phyloP scores from a whole-genome alignment of 1,140 invertebrate genomes.

The Drosophila burlai region DNA sequence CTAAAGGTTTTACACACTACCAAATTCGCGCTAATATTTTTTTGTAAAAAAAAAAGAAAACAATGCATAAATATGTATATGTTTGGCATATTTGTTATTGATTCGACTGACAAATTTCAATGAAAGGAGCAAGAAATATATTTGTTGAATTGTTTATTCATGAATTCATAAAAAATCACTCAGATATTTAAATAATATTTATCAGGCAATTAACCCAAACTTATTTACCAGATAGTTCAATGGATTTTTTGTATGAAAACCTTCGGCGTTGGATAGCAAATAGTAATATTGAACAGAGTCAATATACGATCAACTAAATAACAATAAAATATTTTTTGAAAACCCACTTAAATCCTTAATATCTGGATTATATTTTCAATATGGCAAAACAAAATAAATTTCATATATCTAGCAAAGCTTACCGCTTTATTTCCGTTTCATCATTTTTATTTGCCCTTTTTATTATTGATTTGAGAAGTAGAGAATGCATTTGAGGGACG shows the following conservation, averaged over 20 bases:
- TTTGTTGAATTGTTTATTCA: neutral
- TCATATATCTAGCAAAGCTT: neutral
- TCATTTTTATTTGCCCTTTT: slow-evolving; percentile 10
- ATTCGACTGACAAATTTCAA: neutral
- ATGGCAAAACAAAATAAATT: neutral
- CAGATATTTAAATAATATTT: neutral
- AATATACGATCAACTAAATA: neutral
- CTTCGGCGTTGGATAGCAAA: neutral
- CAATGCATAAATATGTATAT: neutral
- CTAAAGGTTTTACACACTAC: neutral
- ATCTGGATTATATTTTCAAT: neutral
- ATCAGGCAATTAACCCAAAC: neutral
- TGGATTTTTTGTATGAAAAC: neutral
- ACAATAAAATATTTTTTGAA: neutral
- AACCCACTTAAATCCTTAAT: neutral
- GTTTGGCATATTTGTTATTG: neutral
- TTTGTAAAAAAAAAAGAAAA: neutral
- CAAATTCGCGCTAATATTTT: neutral
- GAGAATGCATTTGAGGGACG: neutral
- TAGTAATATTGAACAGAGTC: neutral
- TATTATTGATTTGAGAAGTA: slow-evolving; percentile 12
- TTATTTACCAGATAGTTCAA: neutral
- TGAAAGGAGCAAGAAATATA: neutral
- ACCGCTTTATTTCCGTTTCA: slow-evolving; percentile 5
- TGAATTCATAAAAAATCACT: neutral